These are phyloP conservation scores for Aurelia sp. DNA, from an alignment of 30 jellyfish, hydroid and myxozoan species.

Conservation along the genomic window DNA sequence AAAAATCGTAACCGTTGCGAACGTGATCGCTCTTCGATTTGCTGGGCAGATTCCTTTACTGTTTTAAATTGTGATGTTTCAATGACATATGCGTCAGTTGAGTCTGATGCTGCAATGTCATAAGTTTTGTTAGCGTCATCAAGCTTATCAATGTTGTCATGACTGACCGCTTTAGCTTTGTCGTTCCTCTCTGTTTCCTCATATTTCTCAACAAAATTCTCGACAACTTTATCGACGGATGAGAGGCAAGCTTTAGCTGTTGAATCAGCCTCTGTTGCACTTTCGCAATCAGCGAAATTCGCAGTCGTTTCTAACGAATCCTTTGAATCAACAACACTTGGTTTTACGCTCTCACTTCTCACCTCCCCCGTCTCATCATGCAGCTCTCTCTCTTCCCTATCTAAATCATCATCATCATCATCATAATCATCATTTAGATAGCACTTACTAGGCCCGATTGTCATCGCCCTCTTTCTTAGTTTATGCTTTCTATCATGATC, in stretches of 20 bases:
- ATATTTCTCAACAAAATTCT: not conserved
- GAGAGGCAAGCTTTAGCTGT: too few relatives aligned
- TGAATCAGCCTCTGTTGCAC: too few relatives aligned
- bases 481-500: not conserved
- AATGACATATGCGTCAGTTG: conserved; percentile 5
- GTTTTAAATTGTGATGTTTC: conserved; percentile 56
- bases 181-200: not conserved
- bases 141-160: too few relatives aligned
- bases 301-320: too few relatives aligned
- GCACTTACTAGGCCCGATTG: conserved; percentile 21
- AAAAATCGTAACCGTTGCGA: conserved; percentile 30
- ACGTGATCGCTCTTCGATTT: conserved; percentile 28
- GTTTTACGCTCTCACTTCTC: not conserved
- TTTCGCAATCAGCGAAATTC: too few relatives aligned
- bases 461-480: conserved; percentile 50
- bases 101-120: not conserved
- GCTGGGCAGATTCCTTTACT: conserved; percentile 63
- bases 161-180: not conserved
- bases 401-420: not conserved
- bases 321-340: too few relatives aligned
- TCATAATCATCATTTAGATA: conserved; percentile 3
- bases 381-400: not conserved
- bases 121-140: not conserved
- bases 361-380: not conserved
- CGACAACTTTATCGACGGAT: conserved; percentile 1